These are phyloP conservation scores for Echinarachnius parma DNA, from an alignment of 53 echinoderm and acorn worm species.

Conservation along the genomic window DNA sequence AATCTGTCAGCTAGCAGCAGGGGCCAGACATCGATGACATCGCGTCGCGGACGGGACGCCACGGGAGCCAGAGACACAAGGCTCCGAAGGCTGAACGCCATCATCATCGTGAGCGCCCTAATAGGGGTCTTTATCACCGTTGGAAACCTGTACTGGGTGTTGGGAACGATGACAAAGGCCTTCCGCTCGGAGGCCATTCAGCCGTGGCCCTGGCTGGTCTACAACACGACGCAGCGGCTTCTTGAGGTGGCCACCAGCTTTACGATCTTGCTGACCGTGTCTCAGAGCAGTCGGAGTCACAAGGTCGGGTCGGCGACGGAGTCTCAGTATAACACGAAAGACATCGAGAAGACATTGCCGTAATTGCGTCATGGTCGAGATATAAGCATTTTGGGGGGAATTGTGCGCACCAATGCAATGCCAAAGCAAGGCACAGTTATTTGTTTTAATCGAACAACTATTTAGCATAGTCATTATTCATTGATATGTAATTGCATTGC, in stretches of 20 bases:
- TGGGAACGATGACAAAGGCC: slow-evolving; percentile 25
- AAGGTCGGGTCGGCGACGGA: slow-evolving; percentile 23
- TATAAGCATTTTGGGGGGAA: too few species aligned
- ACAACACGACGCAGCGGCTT: slow-evolving; percentile 55
- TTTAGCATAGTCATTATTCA: too few species aligned
- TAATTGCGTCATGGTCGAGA: too few species aligned
- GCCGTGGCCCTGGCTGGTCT: slow-evolving; percentile 62
- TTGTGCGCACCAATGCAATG: too few species aligned
- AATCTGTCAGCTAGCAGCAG: slow-evolving; percentile 47
- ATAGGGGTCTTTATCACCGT: slow-evolving; percentile 48
- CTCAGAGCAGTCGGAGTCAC: slow-evolving; percentile 46
- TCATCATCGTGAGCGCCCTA: slow-evolving; percentile 57
- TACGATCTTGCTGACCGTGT: slow-evolving; percentile 55
- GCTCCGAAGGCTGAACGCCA: slow-evolving; percentile 48
- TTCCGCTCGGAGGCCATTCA: slow-evolving; percentile 41
- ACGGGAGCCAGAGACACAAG: too few species aligned
- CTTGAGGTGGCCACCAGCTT: slow-evolving; percentile 56
- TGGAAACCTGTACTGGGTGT: slow-evolving; percentile 60
- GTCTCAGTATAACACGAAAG: too few species aligned
- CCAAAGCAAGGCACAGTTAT: too few species aligned
- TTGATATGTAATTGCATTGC: too few species aligned
- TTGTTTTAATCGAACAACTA: too few species aligned
- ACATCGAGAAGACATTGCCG: too few species aligned
- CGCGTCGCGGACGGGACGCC: slow-evolving; percentile 9
- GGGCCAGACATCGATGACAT: slow-evolving; percentile 42